Evolutionary conservation across 2,113 vertebrate species (phyloP).

Genomic region (Helogale parvula): DNA sequence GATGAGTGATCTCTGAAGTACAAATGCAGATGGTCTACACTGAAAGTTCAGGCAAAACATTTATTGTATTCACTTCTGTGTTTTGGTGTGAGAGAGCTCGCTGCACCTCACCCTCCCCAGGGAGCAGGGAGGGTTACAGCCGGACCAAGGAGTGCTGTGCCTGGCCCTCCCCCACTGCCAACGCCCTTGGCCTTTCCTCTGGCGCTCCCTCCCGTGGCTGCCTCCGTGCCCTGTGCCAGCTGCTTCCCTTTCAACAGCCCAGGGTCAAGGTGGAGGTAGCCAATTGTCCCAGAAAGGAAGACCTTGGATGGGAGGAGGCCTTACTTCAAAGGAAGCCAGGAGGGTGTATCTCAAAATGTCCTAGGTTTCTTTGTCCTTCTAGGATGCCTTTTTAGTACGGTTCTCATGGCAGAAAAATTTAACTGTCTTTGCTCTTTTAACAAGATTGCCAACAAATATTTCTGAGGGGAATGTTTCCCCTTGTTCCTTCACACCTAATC

Average conservation of each 20-base stretch:
- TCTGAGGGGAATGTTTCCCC: not conserved
- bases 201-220: not conserved
- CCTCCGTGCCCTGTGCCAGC: not conserved
- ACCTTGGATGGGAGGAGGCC: not conserved
- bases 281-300: slow-evolving; percentile 16
- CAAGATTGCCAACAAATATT: not conserved
- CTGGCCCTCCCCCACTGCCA: not conserved
- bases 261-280: not conserved
- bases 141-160: not conserved
- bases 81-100: not conserved
- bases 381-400: not conserved
- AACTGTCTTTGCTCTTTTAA: not conserved
- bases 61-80: not conserved
- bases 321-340: not conserved
- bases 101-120: not conserved
- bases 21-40: not conserved
- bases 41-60: not conserved
- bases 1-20: not conserved
- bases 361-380: not conserved
- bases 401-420: not conserved
- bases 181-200: not conserved
- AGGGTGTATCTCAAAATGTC: not conserved
- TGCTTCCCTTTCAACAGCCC: not conserved
- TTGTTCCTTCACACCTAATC: not conserved
- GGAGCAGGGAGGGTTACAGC: not conserved